Conservation (phyloP, 2,113 vertebrate genomes). For the Rhinopomastus cyanomelas region DNA sequence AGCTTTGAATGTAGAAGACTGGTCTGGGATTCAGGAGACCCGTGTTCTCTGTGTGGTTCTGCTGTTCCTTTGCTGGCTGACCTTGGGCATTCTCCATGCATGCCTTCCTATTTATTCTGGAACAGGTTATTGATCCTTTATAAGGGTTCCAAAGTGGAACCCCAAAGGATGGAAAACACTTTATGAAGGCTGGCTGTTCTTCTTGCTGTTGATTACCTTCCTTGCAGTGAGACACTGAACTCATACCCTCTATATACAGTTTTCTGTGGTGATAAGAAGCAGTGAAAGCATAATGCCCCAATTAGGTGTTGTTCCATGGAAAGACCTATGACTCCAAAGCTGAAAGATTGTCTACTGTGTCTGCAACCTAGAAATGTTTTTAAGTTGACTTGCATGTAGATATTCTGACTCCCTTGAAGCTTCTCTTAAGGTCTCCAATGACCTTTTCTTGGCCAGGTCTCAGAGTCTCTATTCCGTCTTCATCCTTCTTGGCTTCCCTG, state of each 20-base stretch:
- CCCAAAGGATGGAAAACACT: background rate
- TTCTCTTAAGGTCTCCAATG: slow-evolving; percentile 15
- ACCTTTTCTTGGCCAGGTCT: slow-evolving; percentile 60
- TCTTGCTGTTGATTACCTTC: background rate
- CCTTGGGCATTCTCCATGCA: background rate
- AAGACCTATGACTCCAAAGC: background rate
- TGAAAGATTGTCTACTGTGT: background rate
- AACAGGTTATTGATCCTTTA: background rate
- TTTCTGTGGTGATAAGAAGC: background rate
- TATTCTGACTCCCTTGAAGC: slow-evolving; percentile 5
- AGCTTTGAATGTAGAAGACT: background rate
- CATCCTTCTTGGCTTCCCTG: slow-evolving; percentile 61
- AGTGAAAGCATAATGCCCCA: background rate
- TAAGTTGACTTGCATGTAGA: background rate
- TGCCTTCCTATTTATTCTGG: background rate
- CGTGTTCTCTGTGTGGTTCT: background rate
- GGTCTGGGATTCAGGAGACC: background rate
- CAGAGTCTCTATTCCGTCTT: slow-evolving; percentile 55
- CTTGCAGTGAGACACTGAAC: background rate
- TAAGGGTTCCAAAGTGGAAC: background rate
- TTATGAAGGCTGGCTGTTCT: background rate
- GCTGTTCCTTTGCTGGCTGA: background rate
- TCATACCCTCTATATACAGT: rapidly evolving
- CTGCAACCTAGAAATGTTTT: background rate
- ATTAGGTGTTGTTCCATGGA: background rate